Conservation (phyloP, 23 tunicate genomes). For the Phallusia fumigata region DNA sequence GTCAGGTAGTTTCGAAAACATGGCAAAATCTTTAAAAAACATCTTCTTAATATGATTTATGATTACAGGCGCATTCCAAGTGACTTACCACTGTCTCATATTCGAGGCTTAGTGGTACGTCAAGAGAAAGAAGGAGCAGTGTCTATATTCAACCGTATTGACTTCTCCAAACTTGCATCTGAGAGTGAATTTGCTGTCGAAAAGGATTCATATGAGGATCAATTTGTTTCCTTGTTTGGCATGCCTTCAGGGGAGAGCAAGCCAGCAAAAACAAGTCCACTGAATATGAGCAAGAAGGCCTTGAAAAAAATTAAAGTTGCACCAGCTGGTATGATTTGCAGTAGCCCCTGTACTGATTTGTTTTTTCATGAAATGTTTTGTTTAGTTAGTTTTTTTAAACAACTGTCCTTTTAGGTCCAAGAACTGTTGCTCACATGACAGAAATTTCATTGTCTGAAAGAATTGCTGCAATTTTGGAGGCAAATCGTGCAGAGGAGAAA, state of each 20-base stretch:
- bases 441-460: slow-evolving; percentile 45
- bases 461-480: slow-evolving; percentile 3
- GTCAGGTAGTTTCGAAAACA: neutral
- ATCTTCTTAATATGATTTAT: neutral
- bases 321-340: slow-evolving; percentile 21
- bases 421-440: slow-evolving; percentile 75
- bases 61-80: slow-evolving; percentile 42
- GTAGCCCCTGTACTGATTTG: neutral
- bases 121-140: slow-evolving; percentile 33
- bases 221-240: slow-evolving; percentile 67
- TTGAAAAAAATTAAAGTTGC: slow-evolving; percentile 51
- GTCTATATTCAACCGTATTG: slow-evolving; percentile 38
- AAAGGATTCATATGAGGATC: slow-evolving; percentile 69
- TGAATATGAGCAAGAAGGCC: slow-evolving; percentile 50
- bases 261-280: slow-evolving; percentile 14
- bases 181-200: slow-evolving; percentile 8
- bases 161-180: slow-evolving; percentile 18
- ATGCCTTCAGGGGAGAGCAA: neutral
- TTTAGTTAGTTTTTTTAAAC: neutral
- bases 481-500: neutral
- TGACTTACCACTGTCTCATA: slow-evolving; percentile 62
- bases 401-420: slow-evolving; percentile 4
- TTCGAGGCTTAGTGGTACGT: slow-evolving; percentile 56
- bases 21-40: neutral
- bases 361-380: neutral